phyloP scores from a whole-genome alignment of 1,140 invertebrate genomes.

The Akabosia matsudoensis region DNA sequence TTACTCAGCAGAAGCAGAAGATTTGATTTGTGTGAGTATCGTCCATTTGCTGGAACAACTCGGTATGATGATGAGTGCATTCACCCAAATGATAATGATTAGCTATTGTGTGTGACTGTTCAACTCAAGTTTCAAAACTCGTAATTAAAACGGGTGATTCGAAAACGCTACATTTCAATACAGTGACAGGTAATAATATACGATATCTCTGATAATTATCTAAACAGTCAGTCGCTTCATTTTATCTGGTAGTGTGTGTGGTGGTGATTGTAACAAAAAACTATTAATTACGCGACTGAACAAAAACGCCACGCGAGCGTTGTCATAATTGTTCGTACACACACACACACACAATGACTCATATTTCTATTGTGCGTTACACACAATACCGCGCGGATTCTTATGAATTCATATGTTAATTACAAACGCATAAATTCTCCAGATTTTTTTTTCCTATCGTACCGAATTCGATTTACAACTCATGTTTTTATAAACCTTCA shows the following conservation, averaged over 20 bases:
- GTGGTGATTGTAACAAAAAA: background rate
- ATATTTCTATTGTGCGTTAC: too few relatives aligned
- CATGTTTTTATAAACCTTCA: background rate
- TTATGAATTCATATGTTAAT: too few relatives aligned
- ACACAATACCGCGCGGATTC: too few relatives aligned
- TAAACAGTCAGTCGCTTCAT: background rate
- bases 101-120: background rate
- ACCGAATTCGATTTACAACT: too few relatives aligned
- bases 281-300: background rate
- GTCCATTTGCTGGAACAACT: background rate
- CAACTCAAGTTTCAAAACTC: background rate
- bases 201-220: background rate
- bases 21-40: background rate
- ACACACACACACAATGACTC: background rate
- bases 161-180: background rate
- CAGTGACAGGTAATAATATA: background rate
- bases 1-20: too few relatives aligned
- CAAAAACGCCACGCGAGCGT: background rate
- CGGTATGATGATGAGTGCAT: too few relatives aligned
- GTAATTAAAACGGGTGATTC: slow-evolving; percentile 5
- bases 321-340: background rate
- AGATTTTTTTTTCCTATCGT: too few relatives aligned
- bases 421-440: too few relatives aligned
- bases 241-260: background rate
- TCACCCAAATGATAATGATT: background rate